A percentile compares a stretch with the other conserved stretches of the same genome.
phyloP scores from a whole-genome alignment of 2,113 vertebrate genomes.

The Neolamprologus devosi region DNA sequence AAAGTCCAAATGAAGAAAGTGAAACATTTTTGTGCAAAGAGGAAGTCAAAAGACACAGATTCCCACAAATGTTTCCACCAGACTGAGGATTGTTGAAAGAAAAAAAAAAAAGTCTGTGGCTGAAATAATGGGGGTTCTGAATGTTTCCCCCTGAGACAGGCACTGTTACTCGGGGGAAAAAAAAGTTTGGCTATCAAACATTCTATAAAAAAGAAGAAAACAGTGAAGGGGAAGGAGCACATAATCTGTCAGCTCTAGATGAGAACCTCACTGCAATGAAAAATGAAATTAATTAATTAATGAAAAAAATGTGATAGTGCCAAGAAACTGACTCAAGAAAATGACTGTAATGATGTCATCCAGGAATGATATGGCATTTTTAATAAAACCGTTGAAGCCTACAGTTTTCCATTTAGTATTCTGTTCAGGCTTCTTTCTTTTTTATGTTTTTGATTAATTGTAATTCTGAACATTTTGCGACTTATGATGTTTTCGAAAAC shows the following conservation, averaged over 20 bases:
- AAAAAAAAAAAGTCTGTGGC: not conserved
- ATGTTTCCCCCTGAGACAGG: not conserved
- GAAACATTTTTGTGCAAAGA: not conserved
- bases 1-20: not conserved
- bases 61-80: not conserved
- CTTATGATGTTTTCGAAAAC: not conserved
- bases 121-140: not conserved
- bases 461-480: not conserved
- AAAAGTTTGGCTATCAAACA: not conserved
- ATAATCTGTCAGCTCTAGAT: not conserved
- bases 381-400: not conserved
- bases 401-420: not conserved
- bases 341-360: not conserved
- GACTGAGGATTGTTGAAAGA: not conserved
- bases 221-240: not conserved
- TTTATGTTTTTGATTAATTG: not conserved
- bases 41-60: not conserved
- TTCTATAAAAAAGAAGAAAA: not conserved
- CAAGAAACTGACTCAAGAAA: not conserved
- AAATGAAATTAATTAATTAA: not conserved
- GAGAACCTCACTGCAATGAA: not conserved
- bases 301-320: not conserved
- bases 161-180: not conserved
- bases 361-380: not conserved
- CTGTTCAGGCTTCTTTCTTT: fast-evolving